A percentile compares a stretch with the other conserved stretches of the same genome.
Evolutionary conservation across 2,113 vertebrate species (phyloP).

Genomic region (Apistogramma diplotaenia): DNA sequence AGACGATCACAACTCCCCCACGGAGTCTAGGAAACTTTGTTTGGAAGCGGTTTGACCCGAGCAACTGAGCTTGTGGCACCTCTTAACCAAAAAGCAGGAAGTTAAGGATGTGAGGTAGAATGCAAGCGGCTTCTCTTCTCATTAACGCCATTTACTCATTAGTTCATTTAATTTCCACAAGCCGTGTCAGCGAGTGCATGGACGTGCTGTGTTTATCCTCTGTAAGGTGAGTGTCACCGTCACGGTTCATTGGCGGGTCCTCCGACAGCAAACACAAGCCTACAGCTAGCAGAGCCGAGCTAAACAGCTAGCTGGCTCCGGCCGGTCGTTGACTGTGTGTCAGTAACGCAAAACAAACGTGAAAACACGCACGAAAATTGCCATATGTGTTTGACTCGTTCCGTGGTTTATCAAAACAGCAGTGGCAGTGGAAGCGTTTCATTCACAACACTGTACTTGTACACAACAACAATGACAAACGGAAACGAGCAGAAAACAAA

Average conservation of each 20-base stretch:
- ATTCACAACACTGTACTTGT: background rate
- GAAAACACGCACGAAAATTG: background rate
- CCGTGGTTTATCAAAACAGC: background rate
- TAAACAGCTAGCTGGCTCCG: conserved; percentile 22
- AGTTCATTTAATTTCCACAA: conserved; percentile 16
- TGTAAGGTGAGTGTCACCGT: conserved; percentile 52
- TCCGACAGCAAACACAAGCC: background rate
- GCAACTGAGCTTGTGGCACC: conserved; percentile 40
- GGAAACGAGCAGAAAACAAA: background rate
- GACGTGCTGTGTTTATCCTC: conserved; percentile 9
- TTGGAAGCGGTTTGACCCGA: conserved; percentile 24
- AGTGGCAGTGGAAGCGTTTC: background rate
- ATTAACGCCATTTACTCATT: conserved; percentile 43
- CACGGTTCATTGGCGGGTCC: background rate
- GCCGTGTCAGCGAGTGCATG: background rate
- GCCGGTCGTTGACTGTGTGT: background rate
- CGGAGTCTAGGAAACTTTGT: conserved; percentile 13
- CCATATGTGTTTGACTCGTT: background rate
- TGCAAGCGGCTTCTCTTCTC: conserved; percentile 37
- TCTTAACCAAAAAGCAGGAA: conserved; percentile 78
- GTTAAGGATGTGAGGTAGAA: conserved; percentile 55
- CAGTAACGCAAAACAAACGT: background rate
- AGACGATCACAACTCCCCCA: background rate
- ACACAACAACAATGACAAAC: background rate
- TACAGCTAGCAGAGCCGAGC: conserved; percentile 13